Evolutionary conservation across 2,888 invertebrate species (phyloP), one percentile per base, ranked within the genome.

Genomic region (Idaea biselata): DNA sequence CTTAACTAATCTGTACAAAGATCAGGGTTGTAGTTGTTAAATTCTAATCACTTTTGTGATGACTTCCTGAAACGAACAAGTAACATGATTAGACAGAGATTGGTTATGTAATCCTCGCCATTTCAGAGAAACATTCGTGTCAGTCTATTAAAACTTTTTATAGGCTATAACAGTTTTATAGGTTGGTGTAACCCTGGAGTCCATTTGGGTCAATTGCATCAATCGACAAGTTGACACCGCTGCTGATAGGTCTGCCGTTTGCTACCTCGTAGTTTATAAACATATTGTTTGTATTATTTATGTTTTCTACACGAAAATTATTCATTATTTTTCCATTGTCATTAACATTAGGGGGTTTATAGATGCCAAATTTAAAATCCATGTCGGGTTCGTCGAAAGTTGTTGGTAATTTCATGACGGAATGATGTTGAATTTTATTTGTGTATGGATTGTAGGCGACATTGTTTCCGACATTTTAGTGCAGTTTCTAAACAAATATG

Each of bases 141-240:
- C 64, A 60, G 67, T 69, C 76, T 72, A 79, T 77, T 76, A 75
- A 78, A 82, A 75, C 68, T 74, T 75, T 71, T 73, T 70, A 81
- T 81, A 76, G 76, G 73, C 74, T 75, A 73, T 81, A 76, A 73
- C 72, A 69, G 69, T 80, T 77, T 25, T 78, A 81, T 77, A 75
- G 76, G 73, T 67, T 66, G 69, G 70, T 79, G 72, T 76, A 78
- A 78, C 77, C 75, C 77, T 70, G 68, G 69, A 70, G 72, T 78
- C 75, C 81, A 84, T 86, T 84, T 81, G 72, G 84, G 83, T 84
- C 86, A 84, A 81, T 81, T 84, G 82, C 80, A 78, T 78, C 78
- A 81, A 81, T 81, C 77, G 74, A 70, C 75, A 75, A 77, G 74
- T 81, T 77, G 76, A 72, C 69, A 70, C 25, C 25, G n/a, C 11